Conservation (phyloP, 23 tunicate genomes). For the Oikopleura albicans region DNA sequence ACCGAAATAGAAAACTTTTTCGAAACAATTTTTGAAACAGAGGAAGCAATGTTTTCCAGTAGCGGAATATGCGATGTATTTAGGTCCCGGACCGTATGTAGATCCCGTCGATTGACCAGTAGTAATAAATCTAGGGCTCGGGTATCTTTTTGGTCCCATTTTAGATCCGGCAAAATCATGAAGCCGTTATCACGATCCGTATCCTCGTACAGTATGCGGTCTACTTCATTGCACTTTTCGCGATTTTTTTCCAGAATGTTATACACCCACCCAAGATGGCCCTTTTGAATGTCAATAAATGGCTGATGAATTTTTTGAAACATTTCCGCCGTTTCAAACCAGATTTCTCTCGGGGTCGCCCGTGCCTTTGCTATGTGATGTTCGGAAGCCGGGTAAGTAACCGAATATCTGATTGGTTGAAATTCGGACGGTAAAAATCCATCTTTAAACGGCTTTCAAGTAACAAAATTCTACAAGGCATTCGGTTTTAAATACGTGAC, state of each 20-base stretch:
- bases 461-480: too few relatives aligned
- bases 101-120: slow-evolving; percentile 30
- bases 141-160: slow-evolving; percentile 50
- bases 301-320: slow-evolving; percentile 33
- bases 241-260: slow-evolving; percentile 55
- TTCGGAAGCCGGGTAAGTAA: slow-evolving; percentile 66
- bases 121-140: slow-evolving; percentile 36
- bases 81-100: slow-evolving; percentile 47
- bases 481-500: too few relatives aligned
- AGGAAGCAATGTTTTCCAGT: slow-evolving; percentile 24
- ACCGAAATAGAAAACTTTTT: neutral
- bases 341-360: neutral
- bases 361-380: slow-evolving; percentile 39
- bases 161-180: slow-evolving; percentile 53
- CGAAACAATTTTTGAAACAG: neutral
- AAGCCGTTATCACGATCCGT: slow-evolving; percentile 38
- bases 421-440: neutral
- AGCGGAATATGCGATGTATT: slow-evolving; percentile 37
- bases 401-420: slow-evolving; percentile 6
- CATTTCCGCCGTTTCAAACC: slow-evolving; percentile 38
- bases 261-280: slow-evolving; percentile 56
- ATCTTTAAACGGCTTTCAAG: too few relatives aligned
- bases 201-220: slow-evolving; percentile 50
- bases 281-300: slow-evolving; percentile 22
- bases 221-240: slow-evolving; percentile 26